phyloP scores from a whole-genome alignment of 2,888 invertebrate genomes.

The Epinotia nisella region DNA sequence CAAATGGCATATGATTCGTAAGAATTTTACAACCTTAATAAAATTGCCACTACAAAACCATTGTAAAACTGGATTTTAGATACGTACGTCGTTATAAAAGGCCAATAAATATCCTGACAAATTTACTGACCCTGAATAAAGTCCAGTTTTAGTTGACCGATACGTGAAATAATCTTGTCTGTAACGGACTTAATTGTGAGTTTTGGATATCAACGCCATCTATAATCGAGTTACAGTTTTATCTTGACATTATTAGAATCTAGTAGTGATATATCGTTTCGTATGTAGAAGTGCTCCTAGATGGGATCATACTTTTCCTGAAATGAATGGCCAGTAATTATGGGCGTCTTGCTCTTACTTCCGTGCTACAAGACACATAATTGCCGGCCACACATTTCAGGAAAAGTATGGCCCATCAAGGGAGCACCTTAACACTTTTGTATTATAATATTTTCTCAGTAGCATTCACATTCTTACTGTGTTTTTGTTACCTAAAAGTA shows the following conservation, averaged over 20 bases:
- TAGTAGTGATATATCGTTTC: background rate
- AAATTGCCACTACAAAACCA: background rate
- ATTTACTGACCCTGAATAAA: background rate
- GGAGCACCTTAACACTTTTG: too few relatives aligned
- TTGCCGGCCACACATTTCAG: too few relatives aligned
- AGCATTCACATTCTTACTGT: background rate
- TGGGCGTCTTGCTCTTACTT: too few relatives aligned
- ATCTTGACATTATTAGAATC: background rate
- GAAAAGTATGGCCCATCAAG: too few relatives aligned
- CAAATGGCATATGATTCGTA: background rate
- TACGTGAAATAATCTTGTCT: background rate
- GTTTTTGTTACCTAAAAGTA: background rate
- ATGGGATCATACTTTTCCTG: too few relatives aligned
- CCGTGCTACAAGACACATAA: too few relatives aligned
- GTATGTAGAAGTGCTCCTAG: too few relatives aligned
- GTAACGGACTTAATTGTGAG: background rate
- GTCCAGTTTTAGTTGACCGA: background rate
- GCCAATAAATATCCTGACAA: background rate
- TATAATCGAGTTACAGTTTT: background rate
- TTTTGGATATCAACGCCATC: slow-evolving; percentile 24
- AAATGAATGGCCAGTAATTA: too few relatives aligned
- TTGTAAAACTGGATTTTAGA: background rate
- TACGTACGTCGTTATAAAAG: background rate
- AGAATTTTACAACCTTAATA: background rate
- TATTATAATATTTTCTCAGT: too few relatives aligned